Conservation (phyloP, 1,140 invertebrate species). For the Aphis gossypii region DNA sequence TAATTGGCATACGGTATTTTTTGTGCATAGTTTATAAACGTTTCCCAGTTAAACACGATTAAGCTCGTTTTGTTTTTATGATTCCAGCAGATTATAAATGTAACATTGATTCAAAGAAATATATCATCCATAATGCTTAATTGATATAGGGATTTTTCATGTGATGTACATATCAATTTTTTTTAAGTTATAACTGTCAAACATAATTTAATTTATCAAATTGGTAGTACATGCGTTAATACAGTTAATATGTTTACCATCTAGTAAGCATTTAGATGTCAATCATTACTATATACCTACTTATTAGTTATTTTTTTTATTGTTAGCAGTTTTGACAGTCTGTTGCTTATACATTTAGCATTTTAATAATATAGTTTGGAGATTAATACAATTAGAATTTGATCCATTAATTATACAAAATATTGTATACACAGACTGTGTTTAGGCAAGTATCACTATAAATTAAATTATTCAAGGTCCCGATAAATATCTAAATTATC, state of each 20-base stretch:
- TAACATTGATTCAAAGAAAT: background rate
- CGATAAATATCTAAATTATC: background rate
- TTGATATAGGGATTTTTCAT: background rate
- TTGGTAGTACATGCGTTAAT: background rate
- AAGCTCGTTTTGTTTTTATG: background rate
- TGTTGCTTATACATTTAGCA: background rate
- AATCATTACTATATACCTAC: background rate
- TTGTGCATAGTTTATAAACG: background rate
- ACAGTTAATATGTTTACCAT: background rate
- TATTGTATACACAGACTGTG: background rate
- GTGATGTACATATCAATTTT: background rate
- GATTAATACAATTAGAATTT: background rate
- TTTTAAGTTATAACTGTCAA: background rate
- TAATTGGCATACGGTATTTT: background rate
- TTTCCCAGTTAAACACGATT: background rate
- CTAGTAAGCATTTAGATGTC: background rate
- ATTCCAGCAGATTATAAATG: background rate
- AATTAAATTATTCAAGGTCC: background rate
- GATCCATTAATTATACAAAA: background rate
- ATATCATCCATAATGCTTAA: background rate
- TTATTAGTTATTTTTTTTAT: background rate
- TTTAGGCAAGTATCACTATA: background rate
- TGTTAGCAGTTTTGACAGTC: background rate
- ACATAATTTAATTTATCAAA: background rate
- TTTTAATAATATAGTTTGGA: background rate